Percentiles rank a stretch among this genome's conserved stretches.
These are phyloP conservation scores for Echeneis naucrates DNA, from an alignment of 2,797 vertebrate species.

Conservation along the genomic window DNA sequence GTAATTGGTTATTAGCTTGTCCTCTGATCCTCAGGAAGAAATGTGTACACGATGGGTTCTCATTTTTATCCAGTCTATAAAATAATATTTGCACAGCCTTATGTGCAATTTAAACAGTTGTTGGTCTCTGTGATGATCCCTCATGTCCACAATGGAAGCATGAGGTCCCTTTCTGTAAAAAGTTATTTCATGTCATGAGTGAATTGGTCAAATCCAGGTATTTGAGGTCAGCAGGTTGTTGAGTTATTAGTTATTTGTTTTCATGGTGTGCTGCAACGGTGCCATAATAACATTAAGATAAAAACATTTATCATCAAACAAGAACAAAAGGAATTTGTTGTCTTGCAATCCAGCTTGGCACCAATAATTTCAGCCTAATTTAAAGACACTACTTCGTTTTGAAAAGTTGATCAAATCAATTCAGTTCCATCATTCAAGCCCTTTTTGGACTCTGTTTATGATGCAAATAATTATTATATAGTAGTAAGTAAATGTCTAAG, in stretches of 20 bases:
- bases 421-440: background rate
- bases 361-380: background rate
- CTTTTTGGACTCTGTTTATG: background rate
- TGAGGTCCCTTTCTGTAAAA: background rate
- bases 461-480: background rate
- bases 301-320: background rate
- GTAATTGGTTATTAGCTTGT: background rate
- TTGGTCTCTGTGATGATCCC: background rate
- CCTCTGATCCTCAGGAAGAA: background rate
- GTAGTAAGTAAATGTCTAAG: no score
- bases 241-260: background rate
- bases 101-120: background rate
- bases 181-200: background rate
- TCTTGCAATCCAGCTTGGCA: conserved; percentile 1
- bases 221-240: background rate
- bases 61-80: background rate
- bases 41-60: background rate
- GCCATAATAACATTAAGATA: background rate
- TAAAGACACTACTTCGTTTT: background rate
- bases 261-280: background rate
- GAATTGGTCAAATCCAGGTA: background rate
- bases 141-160: background rate
- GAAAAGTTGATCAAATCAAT: no score
- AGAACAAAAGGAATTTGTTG: background rate
- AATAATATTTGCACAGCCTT: background rate